Conservation (phyloP, 2,888 invertebrate genomes). For the Neuroscelio doddi region DNA sequence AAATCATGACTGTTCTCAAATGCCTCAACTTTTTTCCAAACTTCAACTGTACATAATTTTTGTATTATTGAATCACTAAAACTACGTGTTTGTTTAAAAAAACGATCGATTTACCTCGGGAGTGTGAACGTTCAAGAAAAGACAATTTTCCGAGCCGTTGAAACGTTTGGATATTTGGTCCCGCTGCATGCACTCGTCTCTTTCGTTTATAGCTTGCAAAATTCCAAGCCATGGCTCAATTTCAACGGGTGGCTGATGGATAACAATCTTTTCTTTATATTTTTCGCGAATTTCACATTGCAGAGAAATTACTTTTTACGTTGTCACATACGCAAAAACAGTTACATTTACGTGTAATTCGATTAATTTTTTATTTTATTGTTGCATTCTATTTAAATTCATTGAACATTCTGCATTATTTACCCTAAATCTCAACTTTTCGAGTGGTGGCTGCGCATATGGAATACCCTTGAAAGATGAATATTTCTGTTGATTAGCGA, state of each 20-base stretch:
- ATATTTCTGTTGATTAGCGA: conserved; percentile 32
- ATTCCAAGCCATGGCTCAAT: conserved; percentile 46
- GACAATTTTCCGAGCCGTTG: conserved; percentile 53
- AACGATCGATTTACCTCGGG: conserved; percentile 54
- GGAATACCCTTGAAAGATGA: conserved; percentile 56
- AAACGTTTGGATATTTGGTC: not conserved
- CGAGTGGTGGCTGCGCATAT: conserved; percentile 53
- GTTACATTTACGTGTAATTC: no score
- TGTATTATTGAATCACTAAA: conserved; percentile 2
- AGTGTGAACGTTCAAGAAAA: conserved; percentile 53
- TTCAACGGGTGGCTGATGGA: conserved; percentile 47
- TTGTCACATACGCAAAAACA: no score
- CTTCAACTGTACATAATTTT: not conserved
- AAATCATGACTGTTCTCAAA: conserved; percentile 50
- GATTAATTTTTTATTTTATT: no score
- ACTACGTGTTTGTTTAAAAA: no score
- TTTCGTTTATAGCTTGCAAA: conserved; percentile 40
- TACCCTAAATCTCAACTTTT: conserved; percentile 56
- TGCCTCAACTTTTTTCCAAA: not conserved
- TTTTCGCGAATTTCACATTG: no score
- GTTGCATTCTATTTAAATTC: no score
- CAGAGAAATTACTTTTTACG: no score
- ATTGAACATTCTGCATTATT: no score
- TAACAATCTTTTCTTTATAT: no score
- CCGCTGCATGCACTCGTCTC: conserved; percentile 46